phyloP scores from a whole-genome alignment of 2,797 vertebrate species.

The Tamandua tetradactyla region DNA sequence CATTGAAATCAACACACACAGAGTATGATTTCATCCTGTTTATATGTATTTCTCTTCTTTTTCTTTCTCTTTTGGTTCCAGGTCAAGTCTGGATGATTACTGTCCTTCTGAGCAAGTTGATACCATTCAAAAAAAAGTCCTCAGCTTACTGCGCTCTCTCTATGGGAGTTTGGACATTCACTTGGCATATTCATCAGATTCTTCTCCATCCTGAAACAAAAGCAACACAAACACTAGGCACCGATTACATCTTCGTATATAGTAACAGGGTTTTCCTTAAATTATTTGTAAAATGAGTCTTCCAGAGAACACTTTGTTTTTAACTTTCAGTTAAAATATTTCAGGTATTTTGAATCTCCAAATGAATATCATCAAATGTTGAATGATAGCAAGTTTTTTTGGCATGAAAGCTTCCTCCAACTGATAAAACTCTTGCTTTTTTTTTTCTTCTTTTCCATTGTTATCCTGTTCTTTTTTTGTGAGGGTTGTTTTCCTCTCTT shows the following conservation, averaged over 20 bases:
- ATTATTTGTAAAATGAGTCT: constrained; percentile 43
- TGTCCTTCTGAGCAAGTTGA: constrained; percentile 95
- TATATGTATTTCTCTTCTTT: not conserved
- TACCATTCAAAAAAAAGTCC: constrained; percentile 90
- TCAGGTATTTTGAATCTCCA: not conserved
- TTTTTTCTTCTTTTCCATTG: not conserved
- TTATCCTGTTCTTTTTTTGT: not conserved
- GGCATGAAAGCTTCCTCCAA: not conserved
- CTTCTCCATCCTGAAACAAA: constrained; percentile 73
- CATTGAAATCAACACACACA: not conserved
- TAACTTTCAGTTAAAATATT: constrained; percentile 32
- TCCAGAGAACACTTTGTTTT: constrained; percentile 31
- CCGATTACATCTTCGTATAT: not conserved
- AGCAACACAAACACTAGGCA: not conserved
- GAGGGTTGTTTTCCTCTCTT: not conserved
- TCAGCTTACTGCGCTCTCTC: constrained; percentile 84
- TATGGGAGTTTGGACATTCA: constrained; percentile 91
- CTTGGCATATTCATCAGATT: constrained; percentile 84
- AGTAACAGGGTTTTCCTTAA: not conserved
- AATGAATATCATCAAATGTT: not conserved
- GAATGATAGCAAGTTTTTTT: not conserved
- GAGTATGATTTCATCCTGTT: not conserved
- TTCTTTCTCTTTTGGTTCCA: constrained; percentile 76
- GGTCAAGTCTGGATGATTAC: constrained; percentile 97
- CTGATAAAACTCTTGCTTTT: not conserved